Conservation (phyloP, 2,113 vertebrate species). For the Misgurnus anguillicaudatus region DNA sequence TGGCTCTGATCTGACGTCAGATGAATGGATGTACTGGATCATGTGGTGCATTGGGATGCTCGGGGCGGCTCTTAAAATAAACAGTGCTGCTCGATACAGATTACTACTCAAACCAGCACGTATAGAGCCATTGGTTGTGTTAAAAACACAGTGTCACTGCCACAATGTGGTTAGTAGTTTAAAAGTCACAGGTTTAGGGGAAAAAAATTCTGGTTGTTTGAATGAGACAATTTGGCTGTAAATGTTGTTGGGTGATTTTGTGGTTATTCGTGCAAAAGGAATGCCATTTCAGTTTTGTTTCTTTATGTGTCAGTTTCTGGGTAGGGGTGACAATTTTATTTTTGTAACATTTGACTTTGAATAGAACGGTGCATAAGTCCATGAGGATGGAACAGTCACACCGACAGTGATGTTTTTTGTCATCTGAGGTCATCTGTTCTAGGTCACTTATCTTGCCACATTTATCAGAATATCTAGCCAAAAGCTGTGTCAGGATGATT, state of each 20-base stretch:
- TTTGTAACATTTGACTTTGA: background rate
- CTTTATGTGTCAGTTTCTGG: too few relatives aligned
- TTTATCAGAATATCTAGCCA: background rate
- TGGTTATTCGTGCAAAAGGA: too few relatives aligned
- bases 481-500: background rate
- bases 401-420: background rate
- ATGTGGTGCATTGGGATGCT: slow-evolving; percentile 10
- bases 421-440: background rate
- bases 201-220: too few relatives aligned
- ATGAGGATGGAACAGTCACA: background rate
- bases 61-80: slow-evolving; percentile 4
- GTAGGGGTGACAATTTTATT: too few relatives aligned
- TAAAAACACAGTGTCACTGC: background rate
- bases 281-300: too few relatives aligned
- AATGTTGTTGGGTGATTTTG: too few relatives aligned
- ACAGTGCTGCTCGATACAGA: background rate
- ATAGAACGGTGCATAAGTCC: background rate
- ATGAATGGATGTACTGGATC: slow-evolving; percentile 11
- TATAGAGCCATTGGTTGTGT: background rate
- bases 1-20: slow-evolving; percentile 20
- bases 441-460: background rate
- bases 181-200: too few relatives aligned
- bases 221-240: too few relatives aligned
- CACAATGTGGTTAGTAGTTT: too few relatives aligned
- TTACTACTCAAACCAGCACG: background rate